A percentile compares a stretch with the other conserved stretches of the same genome.
Conservation (phyloP, 2,797 vertebrate genomes). For the Squalus acanthias region DNA sequence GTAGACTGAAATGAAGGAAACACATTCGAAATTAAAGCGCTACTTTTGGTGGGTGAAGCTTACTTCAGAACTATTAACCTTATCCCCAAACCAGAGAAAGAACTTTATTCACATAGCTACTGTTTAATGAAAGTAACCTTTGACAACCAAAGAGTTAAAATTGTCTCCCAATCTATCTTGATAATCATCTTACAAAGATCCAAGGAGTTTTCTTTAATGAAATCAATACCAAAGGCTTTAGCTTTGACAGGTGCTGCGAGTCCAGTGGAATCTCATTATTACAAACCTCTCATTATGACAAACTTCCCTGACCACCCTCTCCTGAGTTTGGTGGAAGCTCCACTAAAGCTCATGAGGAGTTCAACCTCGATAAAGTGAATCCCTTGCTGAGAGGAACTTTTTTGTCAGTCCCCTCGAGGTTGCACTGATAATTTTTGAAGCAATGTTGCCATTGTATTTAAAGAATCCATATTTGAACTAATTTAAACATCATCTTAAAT, state of each 20-base stretch:
- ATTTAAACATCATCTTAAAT: background rate
- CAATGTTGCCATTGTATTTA: background rate
- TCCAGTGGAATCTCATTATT: constrained; percentile 31
- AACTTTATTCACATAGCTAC: constrained; percentile 15
- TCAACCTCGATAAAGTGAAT: background rate
- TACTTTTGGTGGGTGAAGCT: background rate
- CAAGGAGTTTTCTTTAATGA: background rate
- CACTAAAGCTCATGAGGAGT: background rate
- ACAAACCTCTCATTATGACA: background rate
- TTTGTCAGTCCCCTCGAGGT: background rate
- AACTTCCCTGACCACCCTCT: background rate
- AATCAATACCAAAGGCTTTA: constrained; percentile 28
- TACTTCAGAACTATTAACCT: background rate
- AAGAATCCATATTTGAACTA: background rate
- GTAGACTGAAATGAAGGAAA: background rate
- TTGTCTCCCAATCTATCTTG: background rate
- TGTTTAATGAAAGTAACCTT: constrained; percentile 12
- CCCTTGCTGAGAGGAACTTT: background rate
- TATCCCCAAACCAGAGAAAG: background rate
- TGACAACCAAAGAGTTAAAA: constrained; percentile 32
- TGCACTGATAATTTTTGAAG: background rate
- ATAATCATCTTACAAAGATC: constrained; percentile 28
- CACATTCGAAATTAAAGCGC: background rate
- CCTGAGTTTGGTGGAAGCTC: background rate
- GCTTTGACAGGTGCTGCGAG: constrained; percentile 23